Evolutionary conservation across 2,113 vertebrate genomes (phyloP).

Genomic region (Muscicapa adusta): DNA sequence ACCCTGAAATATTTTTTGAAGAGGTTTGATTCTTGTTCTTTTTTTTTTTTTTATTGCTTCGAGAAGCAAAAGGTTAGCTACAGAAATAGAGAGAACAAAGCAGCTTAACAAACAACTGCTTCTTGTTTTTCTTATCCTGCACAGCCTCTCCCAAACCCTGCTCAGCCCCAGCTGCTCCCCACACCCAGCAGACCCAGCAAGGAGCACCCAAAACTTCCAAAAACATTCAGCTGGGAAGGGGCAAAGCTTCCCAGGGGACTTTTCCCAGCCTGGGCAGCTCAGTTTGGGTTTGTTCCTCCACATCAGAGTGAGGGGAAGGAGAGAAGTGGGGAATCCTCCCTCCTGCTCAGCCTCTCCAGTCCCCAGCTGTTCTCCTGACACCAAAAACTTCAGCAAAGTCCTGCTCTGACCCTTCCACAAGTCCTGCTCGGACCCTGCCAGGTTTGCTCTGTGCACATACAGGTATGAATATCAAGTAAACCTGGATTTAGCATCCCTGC

Average conservation of each 20-base stretch:
- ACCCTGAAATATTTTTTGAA: conserved; percentile 18
- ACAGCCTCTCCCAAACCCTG: neutral
- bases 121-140: neutral
- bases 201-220: neutral
- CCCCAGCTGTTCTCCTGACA: neutral
- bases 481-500: neutral
- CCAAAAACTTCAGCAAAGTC: neutral
- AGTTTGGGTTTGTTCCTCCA: neutral
- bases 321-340: neutral
- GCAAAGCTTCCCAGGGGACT: neutral
- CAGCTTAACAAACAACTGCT: neutral
- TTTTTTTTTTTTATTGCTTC: neutral
- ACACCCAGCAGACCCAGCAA: neutral
- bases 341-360: neutral
- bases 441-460: accelerated
- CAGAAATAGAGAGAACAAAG: conserved; percentile 6
- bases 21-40: neutral
- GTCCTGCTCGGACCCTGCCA: neutral
- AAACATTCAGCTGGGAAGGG: neutral
- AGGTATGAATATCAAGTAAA: neutral
- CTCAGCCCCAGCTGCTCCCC: neutral
- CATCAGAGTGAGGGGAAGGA: accelerated
- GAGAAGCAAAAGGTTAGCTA: conserved; percentile 27
- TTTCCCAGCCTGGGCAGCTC: neutral
- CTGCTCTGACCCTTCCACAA: neutral